Conservation (phyloP, 1,140 invertebrate genomes). For the Bombus soroeensis region DNA sequence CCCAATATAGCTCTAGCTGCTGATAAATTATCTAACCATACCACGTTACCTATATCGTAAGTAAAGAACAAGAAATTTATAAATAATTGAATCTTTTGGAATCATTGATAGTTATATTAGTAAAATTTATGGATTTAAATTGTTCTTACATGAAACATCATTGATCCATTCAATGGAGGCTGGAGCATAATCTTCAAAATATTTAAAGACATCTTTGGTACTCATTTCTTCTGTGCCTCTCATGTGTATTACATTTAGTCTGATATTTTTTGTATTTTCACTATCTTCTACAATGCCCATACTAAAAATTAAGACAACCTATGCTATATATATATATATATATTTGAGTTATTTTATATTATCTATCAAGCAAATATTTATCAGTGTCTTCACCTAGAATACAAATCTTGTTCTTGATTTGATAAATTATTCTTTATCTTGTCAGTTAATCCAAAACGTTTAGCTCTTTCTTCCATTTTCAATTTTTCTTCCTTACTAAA, state of each 20-base stretch:
- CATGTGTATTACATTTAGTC: constrained; percentile 89
- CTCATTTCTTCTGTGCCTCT: constrained; percentile 89
- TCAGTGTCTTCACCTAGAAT: constrained; percentile 80
- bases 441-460: constrained; percentile 86
- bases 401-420: constrained; percentile 85
- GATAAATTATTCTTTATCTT: constrained; percentile 83
- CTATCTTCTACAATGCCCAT: constrained; percentile 85
- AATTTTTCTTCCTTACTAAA: constrained; percentile 86
- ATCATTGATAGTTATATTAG: neutral
- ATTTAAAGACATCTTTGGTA: constrained; percentile 90
- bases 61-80: neutral
- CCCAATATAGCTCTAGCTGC: constrained; percentile 88
- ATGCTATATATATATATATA: neutral
- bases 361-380: neutral
- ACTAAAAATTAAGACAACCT: constrained; percentile 75
- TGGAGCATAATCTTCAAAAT: constrained; percentile 89
- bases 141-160: constrained; percentile 87
- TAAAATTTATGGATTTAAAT: constrained; percentile 21
- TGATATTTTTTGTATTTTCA: constrained; percentile 84
- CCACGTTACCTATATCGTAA: constrained; percentile 86
- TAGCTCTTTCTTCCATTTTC: constrained; percentile 87
- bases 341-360: neutral
- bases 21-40: constrained; percentile 88
- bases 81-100: neutral
- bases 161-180: constrained; percentile 91